Conservation (phyloP, 2,113 vertebrate genomes). For the Etia nguti region DNA sequence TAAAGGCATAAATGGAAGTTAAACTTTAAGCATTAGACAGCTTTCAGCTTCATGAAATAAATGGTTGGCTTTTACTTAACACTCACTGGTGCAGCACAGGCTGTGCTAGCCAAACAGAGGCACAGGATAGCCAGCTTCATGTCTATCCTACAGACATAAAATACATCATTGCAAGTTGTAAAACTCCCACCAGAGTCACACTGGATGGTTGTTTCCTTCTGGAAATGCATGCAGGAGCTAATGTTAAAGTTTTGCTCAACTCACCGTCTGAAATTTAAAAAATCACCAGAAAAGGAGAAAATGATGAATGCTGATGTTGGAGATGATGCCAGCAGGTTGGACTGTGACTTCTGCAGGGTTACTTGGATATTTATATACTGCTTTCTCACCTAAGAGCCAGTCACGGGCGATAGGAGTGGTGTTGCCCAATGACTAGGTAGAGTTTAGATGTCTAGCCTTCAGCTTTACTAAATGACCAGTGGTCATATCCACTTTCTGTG, state of each 20-base stretch:
- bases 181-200: background rate
- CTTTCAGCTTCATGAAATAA: background rate
- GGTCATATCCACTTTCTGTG: slow-evolving; percentile 60
- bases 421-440: slow-evolving; percentile 31
- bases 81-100: slow-evolving; percentile 67
- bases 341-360: background rate
- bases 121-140: slow-evolving; percentile 65
- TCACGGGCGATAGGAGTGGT: slow-evolving; percentile 14
- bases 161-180: background rate
- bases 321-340: background rate
- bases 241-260: background rate
- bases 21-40: background rate
- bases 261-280: slow-evolving; percentile 28
- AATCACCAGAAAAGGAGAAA: background rate
- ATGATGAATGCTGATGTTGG: background rate
- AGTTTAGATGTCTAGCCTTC: slow-evolving; percentile 45
- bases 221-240: background rate
- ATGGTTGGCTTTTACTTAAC: background rate
- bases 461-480: slow-evolving; percentile 76
- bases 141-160: slow-evolving; percentile 12
- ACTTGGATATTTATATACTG: slow-evolving; percentile 47
- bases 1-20: background rate
- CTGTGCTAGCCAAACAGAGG: slow-evolving; percentile 57
- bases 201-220: background rate
- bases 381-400: slow-evolving; percentile 18